Percentiles rank a stretch among this genome's conserved stretches.
phyloP scores from a whole-genome alignment of 2,113 vertebrate genomes.

The Merops nubicus region DNA sequence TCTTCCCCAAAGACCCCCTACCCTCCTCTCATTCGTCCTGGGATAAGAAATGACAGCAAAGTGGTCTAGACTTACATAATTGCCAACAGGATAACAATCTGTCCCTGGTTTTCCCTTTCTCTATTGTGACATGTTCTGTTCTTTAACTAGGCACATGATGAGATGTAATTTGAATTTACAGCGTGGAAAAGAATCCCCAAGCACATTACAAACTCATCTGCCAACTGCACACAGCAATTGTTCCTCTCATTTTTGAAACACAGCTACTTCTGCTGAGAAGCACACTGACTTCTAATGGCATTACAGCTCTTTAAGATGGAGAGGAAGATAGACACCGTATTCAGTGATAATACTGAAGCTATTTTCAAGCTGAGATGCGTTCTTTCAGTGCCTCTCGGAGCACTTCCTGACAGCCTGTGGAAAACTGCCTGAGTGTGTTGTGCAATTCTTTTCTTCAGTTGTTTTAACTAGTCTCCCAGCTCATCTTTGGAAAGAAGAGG shows the following conservation, averaged over 20 bases:
- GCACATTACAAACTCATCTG: conserved; percentile 56
- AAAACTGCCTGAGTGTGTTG: background rate
- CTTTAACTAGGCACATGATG: conserved; percentile 58
- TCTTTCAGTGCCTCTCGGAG: background rate
- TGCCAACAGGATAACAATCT: conserved; percentile 20
- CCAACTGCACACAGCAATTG: background rate
- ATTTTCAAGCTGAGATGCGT: background rate
- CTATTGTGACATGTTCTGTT: conserved; percentile 40
- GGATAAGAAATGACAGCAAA: background rate
- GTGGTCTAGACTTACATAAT: conserved; percentile 6
- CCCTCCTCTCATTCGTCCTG: background rate
- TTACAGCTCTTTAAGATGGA: background rate
- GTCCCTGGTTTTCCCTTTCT: conserved; percentile 5
- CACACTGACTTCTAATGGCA: conserved; percentile 27
- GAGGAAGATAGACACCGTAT: background rate
- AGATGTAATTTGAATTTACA: conserved; percentile 66
- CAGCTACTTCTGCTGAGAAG: conserved; percentile 17
- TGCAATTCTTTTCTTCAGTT: background rate
- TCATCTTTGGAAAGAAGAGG: background rate
- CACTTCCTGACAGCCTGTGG: background rate
- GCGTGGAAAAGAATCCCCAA: conserved; percentile 25
- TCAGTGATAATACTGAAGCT: background rate
- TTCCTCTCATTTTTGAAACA: conserved; percentile 39
- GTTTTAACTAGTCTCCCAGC: background rate
- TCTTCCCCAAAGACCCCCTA: background rate